phyloP scores from a whole-genome alignment of 2,888 invertebrate species.

The Campaea margaritaria region DNA sequence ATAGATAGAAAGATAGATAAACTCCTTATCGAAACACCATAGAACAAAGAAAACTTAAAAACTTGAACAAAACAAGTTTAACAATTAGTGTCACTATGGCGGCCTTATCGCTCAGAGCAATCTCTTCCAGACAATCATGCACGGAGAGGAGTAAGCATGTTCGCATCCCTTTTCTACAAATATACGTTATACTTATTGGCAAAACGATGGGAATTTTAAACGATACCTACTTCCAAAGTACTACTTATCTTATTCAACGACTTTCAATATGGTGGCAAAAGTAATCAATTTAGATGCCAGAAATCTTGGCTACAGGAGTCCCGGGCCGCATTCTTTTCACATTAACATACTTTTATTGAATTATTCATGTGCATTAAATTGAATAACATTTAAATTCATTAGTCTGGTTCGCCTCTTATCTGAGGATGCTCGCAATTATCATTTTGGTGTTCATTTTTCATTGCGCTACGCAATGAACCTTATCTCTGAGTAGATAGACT shows the following conservation, averaged over 20 bases:
- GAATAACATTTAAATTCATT: conserved; percentile 81
- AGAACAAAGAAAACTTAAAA: too few relatives aligned
- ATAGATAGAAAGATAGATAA: too few relatives aligned
- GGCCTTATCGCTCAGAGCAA: too few relatives aligned
- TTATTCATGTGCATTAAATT: conserved; percentile 82
- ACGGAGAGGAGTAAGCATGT: too few relatives aligned
- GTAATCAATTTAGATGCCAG: conserved; percentile 70
- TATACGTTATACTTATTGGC: not conserved
- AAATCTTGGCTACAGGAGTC: conserved; percentile 63
- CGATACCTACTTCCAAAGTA: conserved; percentile 20
- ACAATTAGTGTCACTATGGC: too few relatives aligned
- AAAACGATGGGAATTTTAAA: conserved; percentile 17
- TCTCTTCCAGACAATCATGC: too few relatives aligned
- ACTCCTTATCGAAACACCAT: too few relatives aligned
- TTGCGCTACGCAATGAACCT: conserved; percentile 12
- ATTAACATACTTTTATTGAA: conserved; percentile 76
- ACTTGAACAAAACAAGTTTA: too few relatives aligned
- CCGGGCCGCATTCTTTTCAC: conserved; percentile 69
- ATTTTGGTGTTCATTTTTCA: conserved; percentile 48
- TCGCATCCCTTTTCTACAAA: too few relatives aligned
- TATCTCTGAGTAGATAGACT: not conserved
- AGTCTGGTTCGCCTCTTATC: conserved; percentile 55
- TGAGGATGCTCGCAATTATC: conserved; percentile 45
- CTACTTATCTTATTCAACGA: conserved; percentile 21
- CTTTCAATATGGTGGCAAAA: conserved; percentile 51